Evolutionary conservation across 2,797 vertebrate species (phyloP).

Genomic region (Microctenopoma lineatum): DNA sequence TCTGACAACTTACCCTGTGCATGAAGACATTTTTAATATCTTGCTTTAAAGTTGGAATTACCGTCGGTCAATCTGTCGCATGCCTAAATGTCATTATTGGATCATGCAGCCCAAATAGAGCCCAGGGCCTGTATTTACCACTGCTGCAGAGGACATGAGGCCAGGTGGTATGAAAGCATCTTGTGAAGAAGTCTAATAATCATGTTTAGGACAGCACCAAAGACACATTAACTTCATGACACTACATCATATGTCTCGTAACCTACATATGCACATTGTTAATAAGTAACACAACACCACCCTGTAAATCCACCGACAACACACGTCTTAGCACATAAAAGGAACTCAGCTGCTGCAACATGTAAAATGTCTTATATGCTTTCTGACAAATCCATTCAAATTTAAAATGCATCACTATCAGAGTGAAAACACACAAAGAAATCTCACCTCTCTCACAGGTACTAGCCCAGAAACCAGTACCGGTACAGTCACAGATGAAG

Average conservation of each 20-base stretch:
- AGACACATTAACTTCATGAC: constrained; percentile 1
- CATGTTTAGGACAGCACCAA: constrained; percentile 8
- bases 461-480: constrained; percentile 92
- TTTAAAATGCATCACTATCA: constrained; percentile 18
- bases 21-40: no score
- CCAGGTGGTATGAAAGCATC: no score
- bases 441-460: constrained; percentile 94
- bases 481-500: constrained; percentile 95
- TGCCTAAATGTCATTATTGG: no score
- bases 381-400: constrained; percentile 28
- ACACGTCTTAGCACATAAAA: constrained; percentile 24
- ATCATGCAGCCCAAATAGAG: neutral
- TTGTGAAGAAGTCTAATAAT: constrained; percentile 29
- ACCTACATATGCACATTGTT: constrained; percentile 4
- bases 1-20: no score
- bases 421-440: constrained; percentile 6
- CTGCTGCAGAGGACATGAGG: neutral
- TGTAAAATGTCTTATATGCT: constrained; percentile 47
- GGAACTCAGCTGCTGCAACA: constrained; percentile 13
- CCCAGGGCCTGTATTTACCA: neutral
- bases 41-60: no score
- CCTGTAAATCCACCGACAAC: constrained; percentile 6
- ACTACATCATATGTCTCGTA: constrained; percentile 1
- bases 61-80: no score
- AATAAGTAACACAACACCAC: neutral